Conservation (phyloP, 2,888 invertebrate species). For the Cephus pulcher region DNA sequence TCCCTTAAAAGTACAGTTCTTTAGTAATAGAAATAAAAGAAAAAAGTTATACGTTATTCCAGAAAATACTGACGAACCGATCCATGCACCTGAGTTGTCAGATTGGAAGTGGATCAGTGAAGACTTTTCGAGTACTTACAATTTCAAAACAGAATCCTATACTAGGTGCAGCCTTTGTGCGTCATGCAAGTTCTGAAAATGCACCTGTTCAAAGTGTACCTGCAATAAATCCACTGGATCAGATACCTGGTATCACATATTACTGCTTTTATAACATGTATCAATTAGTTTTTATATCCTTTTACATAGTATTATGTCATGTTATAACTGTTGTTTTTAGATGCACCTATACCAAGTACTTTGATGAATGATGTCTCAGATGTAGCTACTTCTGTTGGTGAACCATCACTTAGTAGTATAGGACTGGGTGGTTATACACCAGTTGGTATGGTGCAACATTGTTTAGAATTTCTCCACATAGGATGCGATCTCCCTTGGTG, state of each 20-base stretch:
- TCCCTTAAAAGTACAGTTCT: not conserved
- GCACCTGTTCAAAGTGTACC: constrained; percentile 2
- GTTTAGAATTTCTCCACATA: constrained; percentile 87
- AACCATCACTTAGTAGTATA: constrained; percentile 82
- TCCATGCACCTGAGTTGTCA: constrained; percentile 32
- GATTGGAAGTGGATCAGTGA: constrained; percentile 17
- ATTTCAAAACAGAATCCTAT: constrained; percentile 28
- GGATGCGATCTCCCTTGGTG: constrained; percentile 91
- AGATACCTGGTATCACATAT: constrained; percentile 47
- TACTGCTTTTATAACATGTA: not conserved
- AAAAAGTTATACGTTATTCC: not conserved
- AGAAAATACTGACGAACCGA: constrained; percentile 33
- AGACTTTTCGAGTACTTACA: constrained; percentile 12
- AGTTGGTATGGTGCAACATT: constrained; percentile 82
- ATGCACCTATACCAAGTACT: constrained; percentile 50
- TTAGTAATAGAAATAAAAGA: not conserved
- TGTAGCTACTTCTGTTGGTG: constrained; percentile 67
- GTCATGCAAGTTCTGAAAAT: constrained; percentile 37
- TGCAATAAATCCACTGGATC: constrained; percentile 26
- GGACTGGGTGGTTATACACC: constrained; percentile 89
- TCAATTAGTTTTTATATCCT: too few relatives aligned
- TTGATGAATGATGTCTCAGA: constrained; percentile 32
- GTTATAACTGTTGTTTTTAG: constrained; percentile 25
- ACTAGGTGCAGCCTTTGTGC: constrained; percentile 33
- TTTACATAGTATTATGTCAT: not conserved